Evolutionary conservation across 1,140 invertebrate genomes (phyloP), one percentile per base, ranked within the genome.

Genomic region (Drosophila obscura): DNA sequence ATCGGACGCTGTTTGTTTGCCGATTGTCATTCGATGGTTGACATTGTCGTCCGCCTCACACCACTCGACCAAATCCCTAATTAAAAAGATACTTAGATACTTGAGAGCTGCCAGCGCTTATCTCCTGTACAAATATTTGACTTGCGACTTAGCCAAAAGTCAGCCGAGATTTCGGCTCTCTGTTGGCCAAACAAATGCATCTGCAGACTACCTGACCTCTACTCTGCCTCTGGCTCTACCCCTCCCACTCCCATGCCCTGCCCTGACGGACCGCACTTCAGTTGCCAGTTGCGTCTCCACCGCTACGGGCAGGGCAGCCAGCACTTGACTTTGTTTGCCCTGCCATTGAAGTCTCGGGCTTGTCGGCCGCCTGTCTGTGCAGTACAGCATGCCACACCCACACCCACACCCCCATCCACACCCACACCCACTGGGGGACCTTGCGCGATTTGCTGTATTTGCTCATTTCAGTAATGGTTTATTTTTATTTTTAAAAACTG

Each of bases 311-410:
- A 19, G 19, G 59, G 22, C 31, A 8, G 31, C 2, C 68, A 60
- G 49, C 81, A 81, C 81, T 84, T 81, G 81, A 84, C 82, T 77
- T 64, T 84, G 73, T 87, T 84, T 81, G 58, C 53, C 49, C 46
- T 75, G 39, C 49, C 61, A 83, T 82, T 53, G 75, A 83, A 67
- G 62, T 61, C 77, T 60, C 41, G 57, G 77, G 61, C 76, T 61
- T 11, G 44, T 71, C 75, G 49, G 44, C 28, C 44, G 63, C 41
- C 45, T 53, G 22, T 48, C 31, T 59, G 39, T 35, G 55, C 62
- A 55, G 55, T 49, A 26, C 68, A 8, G 13, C 22, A 22, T 41
- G 55, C 66, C 52, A 60, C 28, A 46, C 55, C 66, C 45, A 48
- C 16, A 8, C 16, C n/a, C 55, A 28, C 26, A 19, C 16, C 44